Base-by-base conservation (phyloP, 2,888 invertebrate species). In the Falcaria lacertinaria region DNA sequence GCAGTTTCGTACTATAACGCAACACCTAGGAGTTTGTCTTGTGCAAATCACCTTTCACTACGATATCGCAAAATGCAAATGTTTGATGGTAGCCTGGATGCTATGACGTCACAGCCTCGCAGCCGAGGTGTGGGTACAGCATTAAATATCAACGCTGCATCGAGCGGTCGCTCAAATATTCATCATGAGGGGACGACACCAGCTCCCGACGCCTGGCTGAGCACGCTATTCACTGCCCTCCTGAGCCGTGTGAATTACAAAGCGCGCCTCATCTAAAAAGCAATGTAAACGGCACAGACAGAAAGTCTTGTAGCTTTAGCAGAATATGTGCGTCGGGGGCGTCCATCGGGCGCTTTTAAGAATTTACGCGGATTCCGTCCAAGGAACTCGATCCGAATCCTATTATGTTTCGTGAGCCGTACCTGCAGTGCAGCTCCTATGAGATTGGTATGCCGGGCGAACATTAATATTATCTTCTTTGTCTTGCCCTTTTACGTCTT, bases 161-260 rank as follows among this genome's bases (percentile, higher is more conserved):
- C 53, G 56, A 34, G 41, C 34, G 25, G 17, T 15, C 4, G 43
- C 54, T 69, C 43, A 65, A 67, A 61, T 64, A 67, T 69, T 65
- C 57, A 69, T 48, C 49, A 50, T 43, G 44, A 50, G 47, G 48
- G 56, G 43, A 47, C 44, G 48, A 45, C 44, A 17, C 44, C 47
- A 42, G 39, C 39, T 14, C 34, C 34, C 38, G 32, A 25, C 33
- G 33, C 33, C 33, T 6, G 33, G 42, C 40, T 44, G 19, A 39
- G 34, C 47, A 34, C 41, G 41, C 48, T 44, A 46, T 63, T 61
- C 69, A 67, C 66, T 66, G 59, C 64, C 60, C 69, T 54, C 66
- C 44, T 38, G 57, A 54, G 60, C 52, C 56, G 53, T 59, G 15
- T 41, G 61, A 68, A 66, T 67, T 55, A 45, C 52, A 41, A 44